Conservation (phyloP, 2,113 vertebrate genomes). For the Prietella phreatophila region DNA sequence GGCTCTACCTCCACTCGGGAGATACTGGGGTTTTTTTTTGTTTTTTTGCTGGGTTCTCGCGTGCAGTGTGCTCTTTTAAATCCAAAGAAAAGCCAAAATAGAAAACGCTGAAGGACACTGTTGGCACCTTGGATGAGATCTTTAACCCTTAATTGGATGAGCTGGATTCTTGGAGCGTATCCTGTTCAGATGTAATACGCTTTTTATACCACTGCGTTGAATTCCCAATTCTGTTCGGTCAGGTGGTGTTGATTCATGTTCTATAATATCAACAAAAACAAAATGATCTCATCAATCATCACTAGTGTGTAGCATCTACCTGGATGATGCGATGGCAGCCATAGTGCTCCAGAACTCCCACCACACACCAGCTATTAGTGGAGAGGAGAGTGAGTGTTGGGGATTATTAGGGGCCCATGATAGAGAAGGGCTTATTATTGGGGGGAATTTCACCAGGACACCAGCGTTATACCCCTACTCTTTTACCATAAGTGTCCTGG, state of each 20-base stretch:
- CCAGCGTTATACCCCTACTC: no score
- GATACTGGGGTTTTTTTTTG: not conserved
- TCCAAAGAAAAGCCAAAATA: not conserved
- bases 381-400: no score
- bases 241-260: not conserved
- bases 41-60: not conserved
- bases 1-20: not conserved
- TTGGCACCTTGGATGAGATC: not conserved
- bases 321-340: no score
- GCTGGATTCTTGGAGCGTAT: not conserved
- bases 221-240: not conserved
- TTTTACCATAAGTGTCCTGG: no score
- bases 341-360: no score
- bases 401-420: no score
- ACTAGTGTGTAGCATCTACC: no score
- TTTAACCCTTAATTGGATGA: not conserved
- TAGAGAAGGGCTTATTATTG: no score
- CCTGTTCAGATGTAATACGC: not conserved
- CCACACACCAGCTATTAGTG: no score
- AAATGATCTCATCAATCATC: no score
- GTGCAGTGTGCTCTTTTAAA: not conserved
- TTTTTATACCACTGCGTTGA: not conserved
- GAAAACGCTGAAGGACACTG: not conserved
- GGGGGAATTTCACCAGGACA: no score
- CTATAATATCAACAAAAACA: no score